Percentiles rank a stretch among this genome's conserved stretches.
These are phyloP conservation scores for Brachypodius melanocephalos DNA, from an alignment of 2,113 vertebrate genomes.

Conservation along the genomic window DNA sequence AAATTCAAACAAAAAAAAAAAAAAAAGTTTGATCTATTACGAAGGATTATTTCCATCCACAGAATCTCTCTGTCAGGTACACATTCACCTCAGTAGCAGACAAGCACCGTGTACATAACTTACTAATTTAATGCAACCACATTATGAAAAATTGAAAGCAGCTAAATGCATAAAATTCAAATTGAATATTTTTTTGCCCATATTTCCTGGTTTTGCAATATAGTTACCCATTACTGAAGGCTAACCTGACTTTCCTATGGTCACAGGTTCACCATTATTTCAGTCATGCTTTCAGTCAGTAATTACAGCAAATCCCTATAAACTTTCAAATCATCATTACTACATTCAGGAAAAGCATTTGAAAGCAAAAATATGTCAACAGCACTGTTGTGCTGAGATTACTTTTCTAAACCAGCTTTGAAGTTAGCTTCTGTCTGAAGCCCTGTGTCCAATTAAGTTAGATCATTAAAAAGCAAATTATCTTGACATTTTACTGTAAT, in stretches of 20 bases:
- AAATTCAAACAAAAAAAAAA: neutral
- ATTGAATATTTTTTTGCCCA: neutral
- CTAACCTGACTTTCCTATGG: neutral
- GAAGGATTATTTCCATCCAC: neutral
- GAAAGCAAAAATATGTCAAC: neutral
- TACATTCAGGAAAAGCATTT: neutral
- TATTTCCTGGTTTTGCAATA: neutral
- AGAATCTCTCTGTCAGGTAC: neutral
- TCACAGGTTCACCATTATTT: neutral
- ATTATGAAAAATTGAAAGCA: neutral
- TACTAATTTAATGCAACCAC: neutral
- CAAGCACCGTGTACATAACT: neutral
- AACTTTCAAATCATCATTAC: neutral
- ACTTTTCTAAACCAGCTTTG: neutral
- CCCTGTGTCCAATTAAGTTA: neutral
- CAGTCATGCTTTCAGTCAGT: neutral
- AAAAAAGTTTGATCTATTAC: neutral
- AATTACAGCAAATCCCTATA: neutral
- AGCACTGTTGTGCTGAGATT: neutral
- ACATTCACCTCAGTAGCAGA: neutral
- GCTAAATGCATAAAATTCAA: neutral
- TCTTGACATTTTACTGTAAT: slow-evolving; percentile 27
- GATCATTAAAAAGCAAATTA: neutral
- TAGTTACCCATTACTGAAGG: neutral
- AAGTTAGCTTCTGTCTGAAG: neutral